Base-by-base conservation (phyloP, 2,888 invertebrate species). In the Agrotis segetum region DNA sequence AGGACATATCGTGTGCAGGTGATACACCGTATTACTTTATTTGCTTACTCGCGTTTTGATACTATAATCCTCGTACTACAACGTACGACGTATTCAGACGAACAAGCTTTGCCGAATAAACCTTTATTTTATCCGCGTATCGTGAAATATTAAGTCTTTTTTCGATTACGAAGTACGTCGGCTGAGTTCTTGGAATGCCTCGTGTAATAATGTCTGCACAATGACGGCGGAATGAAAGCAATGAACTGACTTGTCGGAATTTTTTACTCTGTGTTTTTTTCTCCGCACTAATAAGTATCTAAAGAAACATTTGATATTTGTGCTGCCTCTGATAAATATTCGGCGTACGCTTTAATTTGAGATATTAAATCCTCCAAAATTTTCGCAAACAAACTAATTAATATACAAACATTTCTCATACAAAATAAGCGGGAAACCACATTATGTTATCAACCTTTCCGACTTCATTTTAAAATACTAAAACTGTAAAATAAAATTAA, bases 41-140 rank as follows among this genome's bases (percentile, higher is more conserved):
- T 93, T 92, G 89, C 90, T 89, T 89, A 89, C 89, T 79, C 82
- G 74, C 77, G 77, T 78, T 86, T 74, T 85, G 76, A 79, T 82
- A 85, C 77, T 79, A 77, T 84, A 85, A 88, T 87, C 83, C 89
- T 81, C 85, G 85, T 91, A 90, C 83, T 86, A 86, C 80, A 85
- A 85, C 85, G 89, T 92, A 86, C 87, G 87, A 83, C 88, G 84
- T 87, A 84, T 82, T 88, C 85, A 88, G 84, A 85, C 86, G 88
- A 84, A 87, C 78, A 87, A 87, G 87, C 84, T 89, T 88, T 71
- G 83, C 68, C 79, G 90, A 92, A 92, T 93, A 92, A 94, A 90
- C 91, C 89, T 90, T 92, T 93, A 91, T 92, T 92, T 92, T 89
- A 92, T 92, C 88, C 89, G 83, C 81, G 87, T 86, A 90, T 88